Evolutionary conservation across 2,797 vertebrate species (phyloP).

Genomic region (Zenarchopterus dispar): DNA sequence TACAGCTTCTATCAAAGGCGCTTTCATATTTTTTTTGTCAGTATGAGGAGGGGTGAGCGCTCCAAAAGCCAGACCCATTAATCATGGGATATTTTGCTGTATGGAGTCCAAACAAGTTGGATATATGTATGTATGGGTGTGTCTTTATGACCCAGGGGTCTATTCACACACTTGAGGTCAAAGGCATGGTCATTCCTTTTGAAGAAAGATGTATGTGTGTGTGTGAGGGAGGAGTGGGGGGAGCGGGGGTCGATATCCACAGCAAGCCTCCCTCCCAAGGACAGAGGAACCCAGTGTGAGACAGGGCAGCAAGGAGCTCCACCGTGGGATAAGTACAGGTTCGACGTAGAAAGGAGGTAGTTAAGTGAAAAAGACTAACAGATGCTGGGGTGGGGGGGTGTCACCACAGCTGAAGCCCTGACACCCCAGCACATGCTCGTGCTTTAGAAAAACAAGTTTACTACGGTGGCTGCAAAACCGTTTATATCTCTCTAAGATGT

Average conservation of each 20-base stretch:
- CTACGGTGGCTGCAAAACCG: slow-evolving; percentile 54
- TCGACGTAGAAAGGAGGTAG: slow-evolving; percentile 82
- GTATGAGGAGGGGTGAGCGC: slow-evolving; percentile 4
- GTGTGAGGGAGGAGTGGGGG: slow-evolving; percentile 8
- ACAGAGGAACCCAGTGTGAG: slow-evolving; percentile 72
- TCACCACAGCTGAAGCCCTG: slow-evolving; percentile 69
- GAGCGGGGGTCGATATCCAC: slow-evolving; percentile 51
- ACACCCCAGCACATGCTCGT: slow-evolving; percentile 60
- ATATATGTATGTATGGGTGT: slow-evolving; percentile 33
- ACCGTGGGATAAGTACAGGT: slow-evolving; percentile 84
- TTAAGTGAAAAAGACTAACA: slow-evolving; percentile 86
- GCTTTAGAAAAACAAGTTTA: slow-evolving; percentile 64
- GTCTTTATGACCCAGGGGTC: slow-evolving; percentile 22
- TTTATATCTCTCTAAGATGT: slow-evolving; percentile 64
- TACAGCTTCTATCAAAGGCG: slow-evolving; percentile 33
- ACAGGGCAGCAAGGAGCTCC: slow-evolving; percentile 55
- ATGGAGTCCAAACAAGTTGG: slow-evolving; percentile 20
- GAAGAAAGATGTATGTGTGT: slow-evolving; percentile 15
- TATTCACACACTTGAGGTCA: slow-evolving; percentile 36
- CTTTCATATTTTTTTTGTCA: slow-evolving; percentile 30
- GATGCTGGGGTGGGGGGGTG: slow-evolving; percentile 78
- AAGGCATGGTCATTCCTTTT: slow-evolving; percentile 24
- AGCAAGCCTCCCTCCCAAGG: slow-evolving; percentile 60
- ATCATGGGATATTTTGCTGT: slow-evolving; percentile 40
- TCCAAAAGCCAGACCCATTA: slow-evolving; percentile 31